These are phyloP conservation scores for Lontra canadensis DNA, from an alignment of 2,113 vertebrate species.

Conservation along the genomic window DNA sequence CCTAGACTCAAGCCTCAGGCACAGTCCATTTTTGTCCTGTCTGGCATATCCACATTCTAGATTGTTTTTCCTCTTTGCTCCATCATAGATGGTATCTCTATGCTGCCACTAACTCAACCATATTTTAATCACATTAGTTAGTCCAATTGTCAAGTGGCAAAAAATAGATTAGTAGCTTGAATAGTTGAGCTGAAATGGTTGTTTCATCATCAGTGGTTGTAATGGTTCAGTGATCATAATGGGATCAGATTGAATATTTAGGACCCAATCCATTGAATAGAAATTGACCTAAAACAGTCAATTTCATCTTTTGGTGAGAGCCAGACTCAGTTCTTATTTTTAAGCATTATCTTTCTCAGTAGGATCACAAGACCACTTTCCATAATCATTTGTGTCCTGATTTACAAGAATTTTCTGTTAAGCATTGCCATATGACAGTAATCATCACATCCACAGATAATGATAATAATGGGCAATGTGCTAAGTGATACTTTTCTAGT, in stretches of 20 bases:
- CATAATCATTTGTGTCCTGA: background rate
- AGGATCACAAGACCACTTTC: background rate
- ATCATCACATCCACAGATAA: background rate
- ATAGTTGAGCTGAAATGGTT: constrained; percentile 44
- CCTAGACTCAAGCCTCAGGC: background rate
- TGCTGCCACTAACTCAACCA: constrained; percentile 48
- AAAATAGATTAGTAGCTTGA: constrained; percentile 52
- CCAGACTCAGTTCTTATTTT: background rate
- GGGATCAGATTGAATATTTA: constrained; percentile 40
- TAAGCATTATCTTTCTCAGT: background rate
- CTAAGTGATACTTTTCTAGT: background rate
- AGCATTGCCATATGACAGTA: background rate
- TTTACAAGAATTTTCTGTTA: background rate
- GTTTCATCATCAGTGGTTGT: constrained; percentile 14
- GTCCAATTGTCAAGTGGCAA: constrained; percentile 25
- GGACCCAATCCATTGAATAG: background rate
- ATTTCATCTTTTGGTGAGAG: background rate
- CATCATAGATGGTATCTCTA: background rate
- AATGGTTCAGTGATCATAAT: constrained; percentile 7
- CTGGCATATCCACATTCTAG: background rate
- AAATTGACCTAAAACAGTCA: constrained; percentile 34
- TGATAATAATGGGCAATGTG: background rate
- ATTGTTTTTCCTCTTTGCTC: constrained; percentile 47
- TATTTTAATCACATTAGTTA: constrained; percentile 65
- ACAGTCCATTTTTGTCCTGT: background rate